These are phyloP conservation scores for Zygaena filipendulae DNA, from an alignment of 2,888 invertebrate species.

Conservation along the genomic window DNA sequence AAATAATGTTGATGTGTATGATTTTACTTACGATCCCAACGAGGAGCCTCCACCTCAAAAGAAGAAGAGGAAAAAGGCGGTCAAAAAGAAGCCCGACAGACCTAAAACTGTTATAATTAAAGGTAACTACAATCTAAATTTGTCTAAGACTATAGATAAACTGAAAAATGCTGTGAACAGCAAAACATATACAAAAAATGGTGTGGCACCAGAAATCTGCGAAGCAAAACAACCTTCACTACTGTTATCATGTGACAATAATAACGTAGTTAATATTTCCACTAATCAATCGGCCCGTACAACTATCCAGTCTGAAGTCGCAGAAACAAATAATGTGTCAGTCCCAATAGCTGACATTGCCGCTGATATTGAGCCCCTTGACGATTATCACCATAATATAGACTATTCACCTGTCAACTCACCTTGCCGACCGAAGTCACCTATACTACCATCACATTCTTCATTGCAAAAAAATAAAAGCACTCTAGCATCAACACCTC, in stretches of 20 bases:
- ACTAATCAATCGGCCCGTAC: neutral
- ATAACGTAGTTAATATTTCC: too few relatives aligned
- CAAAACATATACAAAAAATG: constrained; percentile 21
- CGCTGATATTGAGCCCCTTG: constrained; percentile 35
- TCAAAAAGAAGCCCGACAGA: constrained; percentile 32
- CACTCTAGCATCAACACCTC: neutral
- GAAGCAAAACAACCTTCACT: neutral
- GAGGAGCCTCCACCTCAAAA: constrained; percentile 51
- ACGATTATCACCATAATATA: constrained; percentile 28
- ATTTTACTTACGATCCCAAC: constrained; percentile 56
- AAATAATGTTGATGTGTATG: constrained; percentile 45
- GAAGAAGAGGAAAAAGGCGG: constrained; percentile 40
- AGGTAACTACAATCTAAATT: constrained; percentile 44
- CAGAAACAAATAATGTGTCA: constrained; percentile 29
- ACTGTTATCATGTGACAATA: neutral
- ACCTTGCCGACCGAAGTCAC: constrained; percentile 22
- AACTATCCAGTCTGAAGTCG: neutral
- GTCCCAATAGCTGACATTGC: constrained; percentile 48
- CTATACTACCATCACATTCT: constrained; percentile 7
- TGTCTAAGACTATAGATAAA: constrained; percentile 38
- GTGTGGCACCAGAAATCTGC: constrained; percentile 8
- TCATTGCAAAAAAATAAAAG: neutral
- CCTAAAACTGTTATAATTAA: constrained; percentile 31
- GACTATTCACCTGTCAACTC: constrained; percentile 52
- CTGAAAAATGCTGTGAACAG: constrained; percentile 31